Percentiles rank a stretch among this genome's conserved stretches.
Conservation (phyloP, 2,888 invertebrate species). For the Arrhopalites spinosus region DNA sequence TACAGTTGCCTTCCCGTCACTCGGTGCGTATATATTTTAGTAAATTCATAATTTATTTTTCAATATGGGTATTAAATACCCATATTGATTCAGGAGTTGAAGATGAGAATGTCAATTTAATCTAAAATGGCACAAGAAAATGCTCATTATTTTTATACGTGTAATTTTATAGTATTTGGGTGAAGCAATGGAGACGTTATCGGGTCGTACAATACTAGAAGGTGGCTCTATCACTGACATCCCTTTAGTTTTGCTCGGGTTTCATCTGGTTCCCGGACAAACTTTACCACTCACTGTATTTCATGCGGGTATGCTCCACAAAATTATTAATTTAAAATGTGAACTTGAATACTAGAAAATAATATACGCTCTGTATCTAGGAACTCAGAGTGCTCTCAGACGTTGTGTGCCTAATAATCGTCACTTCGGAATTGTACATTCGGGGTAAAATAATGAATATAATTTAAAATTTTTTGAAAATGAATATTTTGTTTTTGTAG, state of each 20-base stretch:
- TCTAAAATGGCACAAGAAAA: no score
- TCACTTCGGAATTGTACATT: constrained; percentile 70
- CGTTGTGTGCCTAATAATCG: constrained; percentile 66
- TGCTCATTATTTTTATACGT: constrained; percentile 24
- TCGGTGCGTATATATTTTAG: constrained; percentile 36
- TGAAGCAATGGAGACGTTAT: constrained; percentile 66
- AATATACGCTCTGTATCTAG: no score
- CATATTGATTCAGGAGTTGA: no score
- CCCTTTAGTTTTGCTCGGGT: constrained; percentile 67
- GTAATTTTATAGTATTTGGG: constrained; percentile 68
- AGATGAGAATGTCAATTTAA: no score
- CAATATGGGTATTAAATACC: no score
- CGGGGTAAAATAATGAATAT: constrained; percentile 57
- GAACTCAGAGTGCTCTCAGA: constrained; percentile 66
- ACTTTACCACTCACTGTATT: constrained; percentile 73
- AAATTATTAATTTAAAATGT: no score
- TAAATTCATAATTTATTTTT: no score
- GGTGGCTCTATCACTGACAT: constrained; percentile 62
- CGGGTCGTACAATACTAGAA: constrained; percentile 68
- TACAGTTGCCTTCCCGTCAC: constrained; percentile 51
- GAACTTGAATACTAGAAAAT: no score
- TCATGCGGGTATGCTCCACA: constrained; percentile 58
- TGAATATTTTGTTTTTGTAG: no score
- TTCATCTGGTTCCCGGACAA: constrained; percentile 78
- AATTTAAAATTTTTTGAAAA: no score